Percentiles rank a stretch among this genome's conserved stretches.
Evolutionary conservation across 2,888 invertebrate species (phyloP).

Genomic region (Coenonympha arcania): DNA sequence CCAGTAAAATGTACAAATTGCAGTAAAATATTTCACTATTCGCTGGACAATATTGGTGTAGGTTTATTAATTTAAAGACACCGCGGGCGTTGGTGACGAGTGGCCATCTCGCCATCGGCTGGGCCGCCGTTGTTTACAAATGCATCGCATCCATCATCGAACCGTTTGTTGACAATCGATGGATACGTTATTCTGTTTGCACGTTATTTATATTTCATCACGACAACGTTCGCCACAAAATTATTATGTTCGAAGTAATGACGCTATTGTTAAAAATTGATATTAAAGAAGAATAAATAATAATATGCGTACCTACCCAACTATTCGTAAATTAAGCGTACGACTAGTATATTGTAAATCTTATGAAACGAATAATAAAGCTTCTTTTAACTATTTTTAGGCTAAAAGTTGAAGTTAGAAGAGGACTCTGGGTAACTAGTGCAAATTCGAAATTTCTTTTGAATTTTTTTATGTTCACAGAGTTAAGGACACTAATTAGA

Average conservation of each 20-base stretch:
- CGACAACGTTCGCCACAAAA: constrained; percentile 3
- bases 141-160: constrained; percentile 53
- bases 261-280: neutral
- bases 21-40: constrained; percentile 3
- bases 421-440: neutral
- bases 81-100: constrained; percentile 38
- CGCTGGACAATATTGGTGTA: neutral
- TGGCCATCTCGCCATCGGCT: constrained; percentile 36
- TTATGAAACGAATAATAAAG: neutral
- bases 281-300: neutral
- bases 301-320: too few relatives aligned
- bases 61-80: constrained; percentile 42
- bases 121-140: constrained; percentile 54
- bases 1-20: neutral
- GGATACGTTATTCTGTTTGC: constrained; percentile 33
- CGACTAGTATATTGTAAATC: neutral
- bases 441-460: constrained; percentile 2
- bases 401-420: neutral
- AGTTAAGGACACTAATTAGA: constrained; percentile 5
- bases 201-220: constrained; percentile 17
- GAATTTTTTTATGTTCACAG: neutral
- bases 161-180: constrained; percentile 47
- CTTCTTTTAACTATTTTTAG: neutral
- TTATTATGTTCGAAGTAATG: neutral
- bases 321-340: neutral